Base-by-base conservation (phyloP, 1,140 invertebrate genomes). In the Vanessa tameamea region DNA sequence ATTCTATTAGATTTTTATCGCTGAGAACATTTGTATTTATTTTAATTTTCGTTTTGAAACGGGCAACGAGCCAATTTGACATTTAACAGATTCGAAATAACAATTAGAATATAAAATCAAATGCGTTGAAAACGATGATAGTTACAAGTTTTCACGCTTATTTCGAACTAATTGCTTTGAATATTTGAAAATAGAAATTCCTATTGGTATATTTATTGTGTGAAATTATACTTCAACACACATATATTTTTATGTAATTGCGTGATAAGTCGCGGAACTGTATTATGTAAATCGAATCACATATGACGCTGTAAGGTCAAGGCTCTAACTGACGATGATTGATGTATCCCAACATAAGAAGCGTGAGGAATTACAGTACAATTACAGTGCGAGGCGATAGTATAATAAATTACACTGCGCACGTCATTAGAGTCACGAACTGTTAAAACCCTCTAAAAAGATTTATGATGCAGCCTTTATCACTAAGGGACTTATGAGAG, bases 371-470 rank as follows among this genome's bases (percentile, higher is more conserved):
- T 73, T 69, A 75, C 73, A 70, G 68, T 16, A 74, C 73, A 74
- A 74, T 74, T 73, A 76, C 59, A 48, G 66, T 20, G 50, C 57
- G 37, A 69, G 71, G 71, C 64, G 64, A 73, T 73, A 73, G 63
- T 61, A 77, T 79, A 76, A 85, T 88, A 88, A 85, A 88, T 88
- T 80, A 84, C 72, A 68, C 47, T 43, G 53, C 15, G 53, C 73
- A 51, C 63, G 82, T 78, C 80, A 83, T 84, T 86, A 84, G 65
- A 82, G 83, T 87, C 87, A 87, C 87, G 87, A 89, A 81, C 78
- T 80, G 82, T 85, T 84, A 82, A 83, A 74, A 84, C 81, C 83
- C 76, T 77, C 80, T 68, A 69, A 75, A 31, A 72, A 81, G 82
- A 88, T 88, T 88, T 88, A 88, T 87, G 64, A 75, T 73, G 69